Evolutionary conservation across 2,113 vertebrate species (phyloP).

Genomic region (Ellobius talpinus): DNA sequence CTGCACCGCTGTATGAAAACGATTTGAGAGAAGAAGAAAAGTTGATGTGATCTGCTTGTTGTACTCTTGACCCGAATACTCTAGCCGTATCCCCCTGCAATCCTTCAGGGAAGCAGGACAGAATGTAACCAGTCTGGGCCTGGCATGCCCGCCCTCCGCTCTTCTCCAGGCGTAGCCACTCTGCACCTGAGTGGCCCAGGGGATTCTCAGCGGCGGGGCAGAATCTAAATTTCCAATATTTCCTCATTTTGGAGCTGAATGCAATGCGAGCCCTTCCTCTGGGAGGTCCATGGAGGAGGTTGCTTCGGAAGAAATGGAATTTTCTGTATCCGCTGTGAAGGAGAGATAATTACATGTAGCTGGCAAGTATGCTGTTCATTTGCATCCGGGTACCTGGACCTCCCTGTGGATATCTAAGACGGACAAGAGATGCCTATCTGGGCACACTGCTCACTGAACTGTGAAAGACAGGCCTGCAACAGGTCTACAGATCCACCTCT

Average conservation of each 20-base stretch:
- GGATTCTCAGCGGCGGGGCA: neutral
- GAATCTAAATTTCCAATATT: neutral
- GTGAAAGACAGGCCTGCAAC: rapidly evolving
- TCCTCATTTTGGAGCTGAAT: neutral
- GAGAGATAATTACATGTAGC: neutral
- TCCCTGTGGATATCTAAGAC: neutral
- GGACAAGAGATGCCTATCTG: neutral
- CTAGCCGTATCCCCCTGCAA: rapidly evolving
- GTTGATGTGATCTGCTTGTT: neutral
- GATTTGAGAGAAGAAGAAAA: neutral
- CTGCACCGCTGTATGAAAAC: neutral
- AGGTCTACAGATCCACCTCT: neutral
- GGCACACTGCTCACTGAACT: rapidly evolving
- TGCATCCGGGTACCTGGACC: neutral
- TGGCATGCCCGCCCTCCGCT: rapidly evolving
- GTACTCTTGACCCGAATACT: neutral
- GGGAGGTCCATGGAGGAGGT: neutral
- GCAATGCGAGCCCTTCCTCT: neutral
- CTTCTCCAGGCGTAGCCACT: rapidly evolving
- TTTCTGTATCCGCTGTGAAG: constrained; percentile 16
- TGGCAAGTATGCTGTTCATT: neutral
- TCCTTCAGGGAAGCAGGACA: rapidly evolving
- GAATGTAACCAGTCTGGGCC: neutral
- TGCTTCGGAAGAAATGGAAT: constrained; percentile 22
- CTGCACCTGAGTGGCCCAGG: neutral